Evolutionary conservation across 2,888 invertebrate genomes (phyloP).

Genomic region (Agrochola lota): DNA sequence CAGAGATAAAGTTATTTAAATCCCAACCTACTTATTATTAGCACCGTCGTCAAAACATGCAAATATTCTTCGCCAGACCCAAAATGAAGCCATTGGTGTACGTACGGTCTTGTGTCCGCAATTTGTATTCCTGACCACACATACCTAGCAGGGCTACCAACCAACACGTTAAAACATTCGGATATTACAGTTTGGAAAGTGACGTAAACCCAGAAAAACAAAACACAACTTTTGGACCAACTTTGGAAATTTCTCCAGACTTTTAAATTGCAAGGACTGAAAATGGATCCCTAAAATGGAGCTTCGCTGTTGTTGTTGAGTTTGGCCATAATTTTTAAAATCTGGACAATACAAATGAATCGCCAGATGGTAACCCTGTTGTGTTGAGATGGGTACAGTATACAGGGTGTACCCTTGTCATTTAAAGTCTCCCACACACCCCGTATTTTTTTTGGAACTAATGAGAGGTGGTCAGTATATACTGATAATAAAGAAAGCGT

Average conservation of each 20-base stretch:
- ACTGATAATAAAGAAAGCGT: slow-evolving; percentile 55
- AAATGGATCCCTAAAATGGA: slow-evolving; percentile 19
- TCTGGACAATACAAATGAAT: slow-evolving; percentile 51
- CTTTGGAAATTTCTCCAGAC: neutral
- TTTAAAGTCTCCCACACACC: slow-evolving; percentile 59
- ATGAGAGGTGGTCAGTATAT: slow-evolving; percentile 60
- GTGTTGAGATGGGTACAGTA: slow-evolving; percentile 63
- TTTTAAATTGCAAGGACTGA: slow-evolving; percentile 25
- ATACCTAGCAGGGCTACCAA: slow-evolving; percentile 54
- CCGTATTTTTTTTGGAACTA: slow-evolving; percentile 63
- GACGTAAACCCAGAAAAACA: slow-evolving; percentile 5
- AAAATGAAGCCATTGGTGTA: slow-evolving; percentile 57
- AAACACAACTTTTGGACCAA: slow-evolving; percentile 20
- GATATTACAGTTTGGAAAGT: slow-evolving; percentile 25
- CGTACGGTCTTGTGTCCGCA: slow-evolving; percentile 29
- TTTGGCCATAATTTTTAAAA: slow-evolving; percentile 49
- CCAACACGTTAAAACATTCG: slow-evolving; percentile 35
- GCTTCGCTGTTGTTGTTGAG: slow-evolving; percentile 15
- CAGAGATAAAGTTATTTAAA: slow-evolving; percentile 36
- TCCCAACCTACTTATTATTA: slow-evolving; percentile 44
- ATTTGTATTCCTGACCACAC: slow-evolving; percentile 66
- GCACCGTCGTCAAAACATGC: slow-evolving; percentile 61
- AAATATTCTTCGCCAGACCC: slow-evolving; percentile 49
- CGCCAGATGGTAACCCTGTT: slow-evolving; percentile 50
- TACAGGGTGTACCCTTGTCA: slow-evolving; percentile 63